A percentile compares a stretch with the other conserved stretches of the same genome.
Conservation (phyloP, 2,888 invertebrate genomes). For the Spisula solida region DNA sequence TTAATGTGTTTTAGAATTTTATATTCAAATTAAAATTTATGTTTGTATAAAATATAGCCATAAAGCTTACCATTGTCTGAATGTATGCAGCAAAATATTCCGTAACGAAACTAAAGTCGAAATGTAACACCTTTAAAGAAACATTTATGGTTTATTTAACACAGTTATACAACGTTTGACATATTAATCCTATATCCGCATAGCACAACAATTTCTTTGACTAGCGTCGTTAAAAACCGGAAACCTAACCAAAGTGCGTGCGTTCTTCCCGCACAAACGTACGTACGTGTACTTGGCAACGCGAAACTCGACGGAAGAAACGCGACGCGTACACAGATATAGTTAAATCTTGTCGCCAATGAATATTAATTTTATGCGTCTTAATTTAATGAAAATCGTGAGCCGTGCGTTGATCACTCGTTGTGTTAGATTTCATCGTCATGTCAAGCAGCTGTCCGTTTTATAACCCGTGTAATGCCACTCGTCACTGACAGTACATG, state of each 20-base stretch:
- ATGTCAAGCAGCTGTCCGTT: background rate
- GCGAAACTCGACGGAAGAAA: background rate
- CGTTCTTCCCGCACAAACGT: background rate
- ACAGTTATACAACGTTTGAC: background rate
- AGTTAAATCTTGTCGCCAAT: background rate
- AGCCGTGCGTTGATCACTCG: background rate
- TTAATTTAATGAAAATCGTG: constrained; percentile 40
- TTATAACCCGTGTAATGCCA: background rate
- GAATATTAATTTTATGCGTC: constrained; percentile 35
- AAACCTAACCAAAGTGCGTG: background rate
- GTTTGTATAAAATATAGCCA: background rate
- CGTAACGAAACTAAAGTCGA: background rate
- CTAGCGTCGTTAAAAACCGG: background rate
- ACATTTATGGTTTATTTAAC: background rate
- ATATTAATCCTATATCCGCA: background rate
- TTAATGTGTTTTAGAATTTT: too few species aligned
- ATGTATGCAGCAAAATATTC: background rate
- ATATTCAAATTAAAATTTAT: background rate
- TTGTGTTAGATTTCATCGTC: background rate
- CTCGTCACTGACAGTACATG: background rate
- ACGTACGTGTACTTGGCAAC: background rate
- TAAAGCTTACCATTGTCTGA: background rate
- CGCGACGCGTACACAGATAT: background rate
- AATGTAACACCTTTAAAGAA: background rate
- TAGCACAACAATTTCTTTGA: background rate